phyloP scores from a whole-genome alignment of 2,113 vertebrate genomes.

The Callospermophilus lateralis region DNA sequence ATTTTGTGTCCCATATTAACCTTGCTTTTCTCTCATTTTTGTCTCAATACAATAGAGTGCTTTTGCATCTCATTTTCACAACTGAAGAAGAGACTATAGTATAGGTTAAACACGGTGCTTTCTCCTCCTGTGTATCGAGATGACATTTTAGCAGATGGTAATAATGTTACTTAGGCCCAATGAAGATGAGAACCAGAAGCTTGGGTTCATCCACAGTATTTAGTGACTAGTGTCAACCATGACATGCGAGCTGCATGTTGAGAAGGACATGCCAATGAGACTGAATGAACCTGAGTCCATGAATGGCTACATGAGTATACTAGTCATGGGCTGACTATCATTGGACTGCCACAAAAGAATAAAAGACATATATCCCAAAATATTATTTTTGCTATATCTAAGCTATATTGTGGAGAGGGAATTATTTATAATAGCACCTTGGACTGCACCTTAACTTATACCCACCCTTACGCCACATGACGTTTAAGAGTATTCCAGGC shows the following conservation, averaged over 20 bases:
- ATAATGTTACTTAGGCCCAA: not conserved
- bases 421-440: not conserved
- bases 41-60: not conserved
- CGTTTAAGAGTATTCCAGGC: not conserved
- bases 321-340: not conserved
- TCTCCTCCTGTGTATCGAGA: not conserved
- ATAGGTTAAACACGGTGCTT: not conserved
- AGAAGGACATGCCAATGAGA: not conserved
- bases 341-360: not conserved
- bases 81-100: not conserved
- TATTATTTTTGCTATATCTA: not conserved
- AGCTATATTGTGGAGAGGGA: not conserved
- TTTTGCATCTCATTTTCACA: not conserved
- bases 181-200: not conserved
- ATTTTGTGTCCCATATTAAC: not conserved
- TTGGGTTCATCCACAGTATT: not conserved
- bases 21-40: not conserved
- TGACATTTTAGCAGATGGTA: not conserved
- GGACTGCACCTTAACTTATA: not conserved
- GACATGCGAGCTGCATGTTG: not conserved
- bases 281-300: not conserved
- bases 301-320: not conserved
- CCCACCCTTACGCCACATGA: too few relatives aligned
- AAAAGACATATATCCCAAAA: not conserved
- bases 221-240: not conserved